Base-by-base conservation (phyloP, 2,888 invertebrate species). In the Phalera bucephala region DNA sequence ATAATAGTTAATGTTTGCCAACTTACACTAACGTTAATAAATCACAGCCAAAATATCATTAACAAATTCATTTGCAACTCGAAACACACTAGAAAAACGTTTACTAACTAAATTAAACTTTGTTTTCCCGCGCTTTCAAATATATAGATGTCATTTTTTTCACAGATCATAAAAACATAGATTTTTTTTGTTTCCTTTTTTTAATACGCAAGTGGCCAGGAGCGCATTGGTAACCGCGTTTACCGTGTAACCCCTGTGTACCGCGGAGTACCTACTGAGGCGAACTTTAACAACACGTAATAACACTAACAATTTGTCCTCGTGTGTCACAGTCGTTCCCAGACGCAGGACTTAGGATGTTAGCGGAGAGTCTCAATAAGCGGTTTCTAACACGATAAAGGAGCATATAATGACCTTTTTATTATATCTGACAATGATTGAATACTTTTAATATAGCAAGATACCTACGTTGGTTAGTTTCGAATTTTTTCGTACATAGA, bases 271-370 rank as follows among this genome's bases (percentile, higher is more conserved):
- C 81, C 62, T 63, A 82, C 85, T 80, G 84, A 79, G 73, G 72
- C 69, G 60, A 69, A 71, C 72, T 68, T 69, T 80, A 83, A 83
- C 86, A 72, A 78, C 69, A 59, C 68, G 73, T 86, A 87, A 86
- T 86, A 73, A 77, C 76, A 70, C 72, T 72, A 68, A 76, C 85
- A 81, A 87, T 76, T 87, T 86, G 75, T 82, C 73, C 76, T 75
- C 78, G 63, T 72, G 80, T 81, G 79, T 76, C 80, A 77, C 61
- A 73, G 61, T 61, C 59, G 72, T 69, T 76, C 72, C 75, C 75
- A 73, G 79, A 68, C 61, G 34, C 53, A 68, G 73, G 65, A 65
- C 70, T 75, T 54, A 73, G 62, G 70, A 69, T 56, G 59, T 45
- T 48, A 74, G 77, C 74, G 64, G 68, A 73, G 80, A 74, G 73